A percentile compares a stretch with the other conserved stretches of the same genome.
Conservation (phyloP, 2,797 vertebrate species). For the Syngnathus acus region DNA sequence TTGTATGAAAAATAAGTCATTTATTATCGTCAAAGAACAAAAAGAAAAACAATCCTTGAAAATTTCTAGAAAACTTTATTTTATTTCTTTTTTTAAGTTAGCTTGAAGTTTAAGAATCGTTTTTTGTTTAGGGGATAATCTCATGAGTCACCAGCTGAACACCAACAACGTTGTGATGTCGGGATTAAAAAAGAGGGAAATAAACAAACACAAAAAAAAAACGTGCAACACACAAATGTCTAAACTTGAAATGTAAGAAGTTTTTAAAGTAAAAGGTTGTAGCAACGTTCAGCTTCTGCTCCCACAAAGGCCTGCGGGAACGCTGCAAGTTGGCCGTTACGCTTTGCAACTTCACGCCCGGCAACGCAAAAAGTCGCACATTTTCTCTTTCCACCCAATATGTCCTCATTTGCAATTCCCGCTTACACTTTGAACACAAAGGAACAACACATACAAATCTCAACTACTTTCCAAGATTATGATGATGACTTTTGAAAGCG, state of each 20-base stretch:
- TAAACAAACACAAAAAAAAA: not conserved
- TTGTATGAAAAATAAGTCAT: no score
- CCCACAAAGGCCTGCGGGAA: slow-evolving; percentile 3
- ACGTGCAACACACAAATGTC: not conserved
- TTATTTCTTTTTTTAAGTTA: not conserved
- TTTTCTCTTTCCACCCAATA: slow-evolving; percentile 7
- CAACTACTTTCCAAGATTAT: not conserved
- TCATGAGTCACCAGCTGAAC: not conserved
- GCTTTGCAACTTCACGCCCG: slow-evolving; percentile 5
- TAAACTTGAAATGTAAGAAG: not conserved
- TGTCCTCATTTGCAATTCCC: slow-evolving; percentile 3
- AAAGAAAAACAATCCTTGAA: no score
- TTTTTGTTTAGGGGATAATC: not conserved
- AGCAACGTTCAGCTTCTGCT: not conserved
- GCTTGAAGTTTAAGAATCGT: not conserved
- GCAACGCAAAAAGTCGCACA: slow-evolving; percentile 2
- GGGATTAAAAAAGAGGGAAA: not conserved
- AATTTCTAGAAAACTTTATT: not conserved
- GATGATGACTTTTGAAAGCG: not conserved
- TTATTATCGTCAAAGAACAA: no score
- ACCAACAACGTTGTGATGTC: not conserved
- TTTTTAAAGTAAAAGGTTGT: not conserved
- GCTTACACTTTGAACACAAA: slow-evolving; percentile 2
- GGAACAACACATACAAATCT: slow-evolving; percentile 2
- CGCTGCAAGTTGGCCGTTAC: not conserved